Percentiles rank a stretch among this genome's conserved stretches.
Evolutionary conservation across 2,888 invertebrate genomes (phyloP).

Genomic region (Microctonus aethiopoides): DNA sequence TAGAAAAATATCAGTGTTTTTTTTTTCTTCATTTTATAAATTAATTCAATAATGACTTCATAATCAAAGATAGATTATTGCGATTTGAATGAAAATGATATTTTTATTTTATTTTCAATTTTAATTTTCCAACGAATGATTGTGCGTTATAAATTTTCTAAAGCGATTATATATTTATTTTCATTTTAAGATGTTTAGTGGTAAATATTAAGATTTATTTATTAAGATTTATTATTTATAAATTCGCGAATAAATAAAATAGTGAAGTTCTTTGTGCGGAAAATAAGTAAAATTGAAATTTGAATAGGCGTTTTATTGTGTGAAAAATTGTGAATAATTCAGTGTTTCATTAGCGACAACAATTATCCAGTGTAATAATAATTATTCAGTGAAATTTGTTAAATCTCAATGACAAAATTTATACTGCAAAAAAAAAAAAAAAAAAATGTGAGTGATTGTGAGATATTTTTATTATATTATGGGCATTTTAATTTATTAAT

Average conservation of each 20-base stretch:
- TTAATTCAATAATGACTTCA: not conserved
- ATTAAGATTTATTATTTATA: not conserved
- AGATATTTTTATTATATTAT: not conserved
- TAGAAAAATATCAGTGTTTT: constrained; percentile 15
- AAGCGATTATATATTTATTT: not conserved
- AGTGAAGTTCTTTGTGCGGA: no score
- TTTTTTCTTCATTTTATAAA: constrained; percentile 2
- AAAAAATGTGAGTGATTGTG: not conserved
- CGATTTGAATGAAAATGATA: not conserved
- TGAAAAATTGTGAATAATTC: not conserved
- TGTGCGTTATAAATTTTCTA: not conserved
- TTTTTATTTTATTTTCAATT: not conserved
- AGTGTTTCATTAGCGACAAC: not conserved
- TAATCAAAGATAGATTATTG: not conserved
- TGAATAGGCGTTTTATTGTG: not conserved
- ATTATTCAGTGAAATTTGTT: not conserved
- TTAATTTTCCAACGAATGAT: not conserved
- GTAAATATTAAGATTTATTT: not conserved
- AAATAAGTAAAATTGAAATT: not conserved
- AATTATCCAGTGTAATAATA: not conserved
- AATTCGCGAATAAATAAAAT: not conserved
- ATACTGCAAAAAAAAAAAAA: not conserved
- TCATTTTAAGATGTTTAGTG: not conserved
- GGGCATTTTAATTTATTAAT: not conserved
- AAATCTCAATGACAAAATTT: no score